Percentiles rank a stretch among this genome's conserved stretches.
Evolutionary conservation across 2,888 invertebrate species (phyloP).

Genomic region (Agrotis ipsilon): DNA sequence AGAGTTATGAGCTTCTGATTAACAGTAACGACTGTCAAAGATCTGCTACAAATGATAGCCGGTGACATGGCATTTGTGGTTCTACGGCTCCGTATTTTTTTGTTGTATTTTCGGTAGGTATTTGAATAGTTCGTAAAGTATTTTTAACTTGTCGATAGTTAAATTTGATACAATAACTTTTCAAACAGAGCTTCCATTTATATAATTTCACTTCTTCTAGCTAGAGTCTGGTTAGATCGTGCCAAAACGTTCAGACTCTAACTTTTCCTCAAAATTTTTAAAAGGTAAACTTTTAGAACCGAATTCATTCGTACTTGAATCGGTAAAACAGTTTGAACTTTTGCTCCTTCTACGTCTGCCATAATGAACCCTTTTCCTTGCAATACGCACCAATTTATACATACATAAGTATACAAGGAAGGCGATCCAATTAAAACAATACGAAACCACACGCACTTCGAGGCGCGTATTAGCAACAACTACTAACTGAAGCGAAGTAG

Average conservation of each 20-base stretch:
- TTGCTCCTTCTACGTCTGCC: background rate
- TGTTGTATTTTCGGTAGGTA: too few relatives aligned
- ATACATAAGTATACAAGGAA: background rate
- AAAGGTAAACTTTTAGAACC: too few relatives aligned
- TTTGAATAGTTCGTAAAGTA: too few relatives aligned
- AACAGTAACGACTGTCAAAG: too few relatives aligned
- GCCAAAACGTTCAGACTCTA: too few relatives aligned
- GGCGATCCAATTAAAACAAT: slow-evolving; percentile 34
- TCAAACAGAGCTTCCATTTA: background rate
- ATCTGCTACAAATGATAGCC: too few relatives aligned
- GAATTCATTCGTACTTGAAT: background rate
- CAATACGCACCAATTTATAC: background rate
- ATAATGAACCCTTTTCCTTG: background rate
- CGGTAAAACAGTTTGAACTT: background rate
- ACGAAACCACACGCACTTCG: slow-evolving; percentile 23
- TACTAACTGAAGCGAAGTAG: slow-evolving; percentile 14
- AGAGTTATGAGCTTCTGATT: too few relatives aligned
- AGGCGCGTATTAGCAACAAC: slow-evolving; percentile 27
- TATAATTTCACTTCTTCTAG: background rate
- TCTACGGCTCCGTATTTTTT: too few relatives aligned
- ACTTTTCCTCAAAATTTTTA: too few relatives aligned
- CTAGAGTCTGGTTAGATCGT: too few relatives aligned
- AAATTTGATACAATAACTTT: background rate
- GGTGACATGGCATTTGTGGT: too few relatives aligned
- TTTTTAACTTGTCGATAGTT: too few relatives aligned